Evolutionary conservation across 1,140 invertebrate genomes (phyloP).

Genomic region (Drosophila pandora): DNA sequence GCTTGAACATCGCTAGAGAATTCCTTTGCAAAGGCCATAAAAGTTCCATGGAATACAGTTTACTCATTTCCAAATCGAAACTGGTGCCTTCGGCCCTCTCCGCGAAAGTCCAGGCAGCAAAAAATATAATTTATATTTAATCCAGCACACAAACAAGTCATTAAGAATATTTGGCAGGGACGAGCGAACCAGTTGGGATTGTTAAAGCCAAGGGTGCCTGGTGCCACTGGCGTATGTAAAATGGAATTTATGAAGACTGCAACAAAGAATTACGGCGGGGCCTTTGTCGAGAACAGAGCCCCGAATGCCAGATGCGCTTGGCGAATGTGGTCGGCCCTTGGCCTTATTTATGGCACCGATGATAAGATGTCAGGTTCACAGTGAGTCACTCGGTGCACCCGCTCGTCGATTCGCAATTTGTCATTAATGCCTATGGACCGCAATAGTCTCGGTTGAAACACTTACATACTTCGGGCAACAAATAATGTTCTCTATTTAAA

Average conservation of each 20-base stretch:
- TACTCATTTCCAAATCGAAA: constrained; percentile 50
- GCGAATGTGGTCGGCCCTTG: constrained; percentile 27
- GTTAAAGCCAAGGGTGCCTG: constrained; percentile 5
- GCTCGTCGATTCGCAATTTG: constrained; percentile 56
- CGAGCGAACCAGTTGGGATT: background rate
- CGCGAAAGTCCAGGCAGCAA: constrained; percentile 11
- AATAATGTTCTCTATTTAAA: constrained; percentile 49
- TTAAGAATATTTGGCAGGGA: constrained; percentile 64
- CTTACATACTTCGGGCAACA: background rate
- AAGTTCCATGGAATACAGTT: constrained; percentile 63
- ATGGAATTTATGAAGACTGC: constrained; percentile 78
- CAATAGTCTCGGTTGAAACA: constrained; percentile 32
- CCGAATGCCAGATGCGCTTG: constrained; percentile 22
- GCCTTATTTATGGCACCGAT: constrained; percentile 64
- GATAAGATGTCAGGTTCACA: constrained; percentile 64
- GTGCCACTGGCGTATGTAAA: constrained; percentile 41
- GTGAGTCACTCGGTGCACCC: constrained; percentile 58
- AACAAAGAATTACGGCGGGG: constrained; percentile 63
- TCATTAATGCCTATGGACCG: background rate
- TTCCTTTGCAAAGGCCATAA: background rate
- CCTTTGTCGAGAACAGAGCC: constrained; percentile 9
- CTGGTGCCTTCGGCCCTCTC: constrained; percentile 25
- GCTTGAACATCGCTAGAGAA: constrained; percentile 7
- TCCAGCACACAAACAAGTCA: constrained; percentile 76
- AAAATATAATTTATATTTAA: constrained; percentile 79